A percentile compares a stretch with the other conserved stretches of the same genome.
phyloP scores from a whole-genome alignment of 1,140 invertebrate genomes.

The Drosophila repletoides region DNA sequence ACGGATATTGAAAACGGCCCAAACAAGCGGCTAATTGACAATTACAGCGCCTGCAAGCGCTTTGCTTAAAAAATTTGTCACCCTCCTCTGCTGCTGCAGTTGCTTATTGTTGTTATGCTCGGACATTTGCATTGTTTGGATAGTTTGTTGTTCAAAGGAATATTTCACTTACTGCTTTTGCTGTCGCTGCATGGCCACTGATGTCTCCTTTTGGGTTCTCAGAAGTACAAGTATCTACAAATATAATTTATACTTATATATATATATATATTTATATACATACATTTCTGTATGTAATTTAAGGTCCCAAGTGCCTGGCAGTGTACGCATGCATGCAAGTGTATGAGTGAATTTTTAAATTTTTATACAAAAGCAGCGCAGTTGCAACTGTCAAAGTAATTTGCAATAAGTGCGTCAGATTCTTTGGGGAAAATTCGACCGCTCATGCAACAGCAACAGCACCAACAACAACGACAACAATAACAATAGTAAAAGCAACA shows the following conservation, averaged over 20 bases:
- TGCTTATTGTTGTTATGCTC: slow-evolving; percentile 36
- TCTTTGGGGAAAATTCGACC: slow-evolving; percentile 79
- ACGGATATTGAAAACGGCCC: slow-evolving; percentile 27
- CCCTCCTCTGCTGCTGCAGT: slow-evolving; percentile 5
- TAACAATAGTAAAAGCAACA: slow-evolving; percentile 14
- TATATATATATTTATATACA: slow-evolving; percentile 14
- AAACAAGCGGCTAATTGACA: slow-evolving; percentile 71
- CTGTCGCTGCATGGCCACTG: slow-evolving; percentile 38
- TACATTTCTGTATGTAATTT: slow-evolving; percentile 72
- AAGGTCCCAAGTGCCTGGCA: slow-evolving; percentile 64
- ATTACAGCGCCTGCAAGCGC: slow-evolving; percentile 22
- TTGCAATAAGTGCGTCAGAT: slow-evolving; percentile 81
- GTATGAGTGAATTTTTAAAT: slow-evolving; percentile 78
- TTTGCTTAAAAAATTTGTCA: slow-evolving; percentile 44
- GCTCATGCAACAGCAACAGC: slow-evolving; percentile 50
- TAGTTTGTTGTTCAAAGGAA: slow-evolving; percentile 53
- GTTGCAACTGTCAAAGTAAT: slow-evolving; percentile 79
- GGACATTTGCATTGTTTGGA: slow-evolving; percentile 61
- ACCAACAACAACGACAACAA: slow-evolving; percentile 17
- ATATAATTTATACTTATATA: slow-evolving; percentile 25
- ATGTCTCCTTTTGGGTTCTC: slow-evolving; percentile 47
- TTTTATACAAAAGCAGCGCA: slow-evolving; percentile 76
- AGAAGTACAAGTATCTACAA: slow-evolving; percentile 35
- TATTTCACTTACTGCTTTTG: slow-evolving; percentile 76
- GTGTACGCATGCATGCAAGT: slow-evolving; percentile 60